A percentile compares a stretch with the other conserved stretches of the same genome.
These are phyloP conservation scores for Chalcis sispes DNA, from an alignment of 2,888 invertebrate genomes.

Conservation along the genomic window DNA sequence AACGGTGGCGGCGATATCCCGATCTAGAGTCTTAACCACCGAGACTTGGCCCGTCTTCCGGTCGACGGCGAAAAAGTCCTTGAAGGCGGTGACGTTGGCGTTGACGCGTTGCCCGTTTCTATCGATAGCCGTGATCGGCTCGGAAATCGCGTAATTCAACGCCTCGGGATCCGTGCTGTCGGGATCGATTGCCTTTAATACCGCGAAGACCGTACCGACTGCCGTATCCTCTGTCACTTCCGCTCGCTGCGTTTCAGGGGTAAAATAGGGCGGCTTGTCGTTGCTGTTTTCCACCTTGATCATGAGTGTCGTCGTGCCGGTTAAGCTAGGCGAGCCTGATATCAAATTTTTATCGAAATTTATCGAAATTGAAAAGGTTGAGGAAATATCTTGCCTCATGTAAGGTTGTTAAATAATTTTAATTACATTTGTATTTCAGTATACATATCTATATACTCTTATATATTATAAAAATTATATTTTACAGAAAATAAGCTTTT, in stretches of 20 bases:
- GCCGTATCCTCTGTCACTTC: constrained; percentile 89
- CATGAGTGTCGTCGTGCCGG: constrained; percentile 88
- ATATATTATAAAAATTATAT: too few species aligned
- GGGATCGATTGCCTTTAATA: constrained; percentile 86
- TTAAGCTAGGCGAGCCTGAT: constrained; percentile 85
- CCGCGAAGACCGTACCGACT: constrained; percentile 84
- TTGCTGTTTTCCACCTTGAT: constrained; percentile 91
- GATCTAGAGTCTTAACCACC: constrained; percentile 81
- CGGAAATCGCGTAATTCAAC: constrained; percentile 82
- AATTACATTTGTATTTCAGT: too few species aligned
- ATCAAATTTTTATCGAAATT: neutral
- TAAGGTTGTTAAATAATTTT: neutral
- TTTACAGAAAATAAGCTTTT: too few species aligned
- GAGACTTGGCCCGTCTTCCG: constrained; percentile 81
- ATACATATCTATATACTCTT: too few species aligned
- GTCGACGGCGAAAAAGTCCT: constrained; percentile 83
- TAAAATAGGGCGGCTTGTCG: constrained; percentile 90
- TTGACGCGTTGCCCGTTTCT: constrained; percentile 87
- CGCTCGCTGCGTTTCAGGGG: constrained; percentile 86
- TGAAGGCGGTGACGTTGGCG: constrained; percentile 71
- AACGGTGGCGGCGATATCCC: constrained; percentile 85
- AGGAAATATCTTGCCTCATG: neutral
- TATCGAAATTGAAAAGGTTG: neutral
- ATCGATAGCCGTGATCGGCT: constrained; percentile 87
- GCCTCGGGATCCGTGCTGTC: constrained; percentile 85